A percentile compares a stretch with the other conserved stretches of the same genome.
Conservation (phyloP, 2,888 invertebrate genomes). For the Dryobota labecula region DNA sequence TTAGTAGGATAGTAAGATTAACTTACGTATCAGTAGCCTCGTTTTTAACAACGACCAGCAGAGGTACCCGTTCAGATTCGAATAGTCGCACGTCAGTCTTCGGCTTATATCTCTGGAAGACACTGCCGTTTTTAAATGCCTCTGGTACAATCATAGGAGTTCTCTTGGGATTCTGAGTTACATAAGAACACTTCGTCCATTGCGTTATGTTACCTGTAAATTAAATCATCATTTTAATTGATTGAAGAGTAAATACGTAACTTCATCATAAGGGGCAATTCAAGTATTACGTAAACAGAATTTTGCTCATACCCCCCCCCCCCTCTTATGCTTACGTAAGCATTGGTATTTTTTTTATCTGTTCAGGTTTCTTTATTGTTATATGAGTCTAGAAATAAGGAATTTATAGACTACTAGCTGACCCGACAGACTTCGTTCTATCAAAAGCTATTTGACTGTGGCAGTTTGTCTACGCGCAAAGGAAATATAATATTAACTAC, state of each 20-base stretch:
- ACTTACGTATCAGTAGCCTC: slow-evolving; percentile 79
- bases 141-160: slow-evolving; percentile 92
- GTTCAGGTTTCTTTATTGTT: no score
- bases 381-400: no score
- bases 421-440: no score
- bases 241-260: not conserved
- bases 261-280: not conserved
- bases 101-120: slow-evolving; percentile 92
- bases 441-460: no score
- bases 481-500: no score
- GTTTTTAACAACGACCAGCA: slow-evolving; percentile 84
- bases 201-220: slow-evolving; percentile 92
- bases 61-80: slow-evolving; percentile 78
- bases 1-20: no score
- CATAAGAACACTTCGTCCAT: slow-evolving; percentile 96
- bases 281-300: no score
- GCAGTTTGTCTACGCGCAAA: no score
- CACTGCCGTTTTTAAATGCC: slow-evolving; percentile 89
- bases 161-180: slow-evolving; percentile 93
- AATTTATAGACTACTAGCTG: no score
- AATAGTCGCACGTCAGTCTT: slow-evolving; percentile 91
- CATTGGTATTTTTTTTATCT: no score
- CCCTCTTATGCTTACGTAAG: no score
- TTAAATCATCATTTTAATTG: slow-evolving; percentile 4
- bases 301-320: no score